These are phyloP conservation scores for Hypselothyrea guttata DNA, from an alignment of 2,888 invertebrate species.

Conservation along the genomic window DNA sequence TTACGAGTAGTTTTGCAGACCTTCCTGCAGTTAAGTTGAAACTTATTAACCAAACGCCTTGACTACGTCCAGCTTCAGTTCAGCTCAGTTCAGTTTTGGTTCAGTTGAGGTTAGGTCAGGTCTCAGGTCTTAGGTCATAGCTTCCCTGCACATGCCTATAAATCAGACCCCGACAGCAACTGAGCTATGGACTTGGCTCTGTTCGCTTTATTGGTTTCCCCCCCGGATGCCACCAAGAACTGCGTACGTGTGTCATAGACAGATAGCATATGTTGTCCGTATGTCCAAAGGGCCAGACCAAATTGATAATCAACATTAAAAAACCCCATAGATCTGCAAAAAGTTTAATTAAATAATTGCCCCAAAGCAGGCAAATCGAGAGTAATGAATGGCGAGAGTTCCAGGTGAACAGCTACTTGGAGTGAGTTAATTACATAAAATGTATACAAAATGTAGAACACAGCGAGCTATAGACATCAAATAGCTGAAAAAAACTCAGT, in stretches of 20 bases:
- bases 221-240: not conserved
- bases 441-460: too few species aligned
- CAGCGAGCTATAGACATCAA: too few species aligned
- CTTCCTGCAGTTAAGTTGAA: conserved; percentile 22
- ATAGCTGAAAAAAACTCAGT: too few species aligned
- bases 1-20: conserved; percentile 28
- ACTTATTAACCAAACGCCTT: conserved; percentile 59
- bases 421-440: too few species aligned
- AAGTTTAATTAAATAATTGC: conserved; percentile 44
- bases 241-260: conserved; percentile 5
- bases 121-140: conserved; percentile 10
- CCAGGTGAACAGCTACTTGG: too few species aligned
- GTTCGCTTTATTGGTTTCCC: conserved; percentile 44
- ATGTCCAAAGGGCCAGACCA: conserved; percentile 28
- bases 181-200: conserved; percentile 36
- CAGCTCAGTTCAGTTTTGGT: not conserved
- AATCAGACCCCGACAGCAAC: conserved; percentile 43
- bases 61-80: conserved; percentile 25
- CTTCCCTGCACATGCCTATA: conserved; percentile 50
- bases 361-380: not conserved
- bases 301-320: conserved; percentile 51
- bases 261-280: conserved; percentile 6
- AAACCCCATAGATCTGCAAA: conserved; percentile 36
- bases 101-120: not conserved
- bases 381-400: too few species aligned